Evolutionary conservation across 2,797 vertebrate species (phyloP), one percentile per base, ranked within the genome.

Genomic region (Hydrolagus colliei): DNA sequence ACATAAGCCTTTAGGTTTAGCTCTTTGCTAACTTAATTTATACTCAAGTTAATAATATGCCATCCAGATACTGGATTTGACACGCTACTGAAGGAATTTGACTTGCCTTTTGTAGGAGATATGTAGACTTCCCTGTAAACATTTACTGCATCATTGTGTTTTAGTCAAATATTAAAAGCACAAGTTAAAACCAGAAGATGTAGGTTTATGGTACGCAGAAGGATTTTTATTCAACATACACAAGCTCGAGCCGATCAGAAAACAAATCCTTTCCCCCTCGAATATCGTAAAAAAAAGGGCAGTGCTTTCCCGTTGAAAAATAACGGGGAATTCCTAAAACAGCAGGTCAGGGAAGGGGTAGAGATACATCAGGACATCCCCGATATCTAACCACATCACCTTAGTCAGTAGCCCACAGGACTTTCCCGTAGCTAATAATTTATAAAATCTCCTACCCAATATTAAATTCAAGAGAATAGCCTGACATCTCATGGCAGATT

Each of bases 401-500:
- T 68, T 84, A 71, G 27, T 20, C 65, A 41, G 9, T 71, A 41
- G 65, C 41, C 79, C 41, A 35, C 61, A 65, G 78, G 78, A 84
- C 41, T 18, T 82, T 52, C 4, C 8, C 0, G 65, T 82, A 74
- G 32, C 13, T 76, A 27, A 52, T 61, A 11, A 59, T 61, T 35
- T 68, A 2, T 27, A 20, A 27, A 63, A 27, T 67, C 35, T 52
- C 41, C 41, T 52, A 35, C 35, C 18, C 35, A 61, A 20, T 77
- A 77, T 59, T 61, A 77, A 77, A 77, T 77, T 77, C 35, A 9
- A 20, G 27, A 71, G 1, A 20, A 71, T 35, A 84, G 32, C 65
- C 14, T 20, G 27, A 71, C 27, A 84, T 84, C 71, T 52, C 62
- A 71, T 71, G 41, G 68, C 63, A 84, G 79, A 84, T 84, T 71